Base-by-base conservation (phyloP, 2,113 vertebrate genomes). In the Serinus canaria region DNA sequence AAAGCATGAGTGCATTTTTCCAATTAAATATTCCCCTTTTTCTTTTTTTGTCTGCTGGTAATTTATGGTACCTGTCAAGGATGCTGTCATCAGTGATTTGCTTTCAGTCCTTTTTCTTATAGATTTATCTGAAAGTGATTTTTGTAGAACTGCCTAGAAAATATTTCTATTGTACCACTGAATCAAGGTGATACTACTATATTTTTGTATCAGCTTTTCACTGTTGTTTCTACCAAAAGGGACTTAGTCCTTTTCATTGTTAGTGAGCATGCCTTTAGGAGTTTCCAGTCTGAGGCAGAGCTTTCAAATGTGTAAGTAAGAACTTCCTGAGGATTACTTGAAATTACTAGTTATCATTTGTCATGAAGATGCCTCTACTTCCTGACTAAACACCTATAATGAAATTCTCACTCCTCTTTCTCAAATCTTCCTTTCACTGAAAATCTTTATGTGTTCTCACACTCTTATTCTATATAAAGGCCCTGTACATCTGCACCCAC, bases 381-480 rank as follows among this genome's bases (percentile, higher is more conserved):
- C 78, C 85, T 95, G 94, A 97, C 96, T 94, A 92, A 97, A 96
- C 87, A 96, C 95, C 95, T 97, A 94, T 95, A 97, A 96, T 92
- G 92, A 97, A 95, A 93, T 96, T 96, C 94, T 96, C 73, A 52
- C 97, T 96, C 77, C 89, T 95, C 70, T 94, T 96, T 97, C 95
- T 97, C 95, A 95, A 88, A 90, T 96, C 62, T 96, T 95, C 93
- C 76, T 37, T 68, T 85, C 91, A 86, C 95, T 94, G 95, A 93
- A 96, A 93, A 63, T 96, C 94, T 94, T 97, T 93, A 93, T 96
- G 89, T 15, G 2, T 96, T 90, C 95, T 98, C 96, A 96, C 97
- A 97, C 90, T 94, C 91, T 20, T 60, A 63, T 75, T 35, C 97
- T 97, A 97, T 98, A 97, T 97, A 98, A 98, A 97, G 96, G 90